Base-by-base conservation (phyloP, 2,113 vertebrate genomes). In the Chloropsis cyanopogon region DNA sequence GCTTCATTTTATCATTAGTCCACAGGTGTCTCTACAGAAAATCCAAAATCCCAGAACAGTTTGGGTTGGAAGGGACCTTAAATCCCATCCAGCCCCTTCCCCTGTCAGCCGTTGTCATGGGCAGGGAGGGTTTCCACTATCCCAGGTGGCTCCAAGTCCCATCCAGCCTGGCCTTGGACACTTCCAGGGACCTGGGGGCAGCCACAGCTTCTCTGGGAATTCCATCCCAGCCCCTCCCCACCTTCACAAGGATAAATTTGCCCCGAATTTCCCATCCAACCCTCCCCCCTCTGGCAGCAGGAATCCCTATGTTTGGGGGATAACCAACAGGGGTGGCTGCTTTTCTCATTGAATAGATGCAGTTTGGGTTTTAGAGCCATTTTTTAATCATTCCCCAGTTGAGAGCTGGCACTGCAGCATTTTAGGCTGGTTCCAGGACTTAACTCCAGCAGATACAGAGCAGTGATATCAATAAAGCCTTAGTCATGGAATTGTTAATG, bases 351-450 rank as follows among this genome's bases (percentile, higher is more conserved):
- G 16, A 14, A 1, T 3, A 9, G 8, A 72, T n/a, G 16, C 41
- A 5, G 0, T 52, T 24, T 49, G 21, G 0, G 15, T 21, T 76
- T 66, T 20, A 29, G n/a, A 21, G 28, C 5, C 3, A 0, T 47
- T 70, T 61, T 53, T 63, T 6, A 28, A 46, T 76, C 60, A 3
- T 41, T 61, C 14, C 28, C 77, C 33, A 25, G 22, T 0, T 25
- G 25, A 63, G 64, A 84, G 59, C 42, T 56, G 66, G 44, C 53
- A 31, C 10, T 12, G 42, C 50, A 52, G 35, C 12, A 4, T 39
- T 72, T 64, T 35, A 33, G 78, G 47, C 73, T 50, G 56, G 28
- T 79, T 75, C 64, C 65, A 77, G 63, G 29, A 68, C 57, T 37
- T 37, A 47, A 82, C 41, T n/a, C 6, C 7, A 44, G 66, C 56